phyloP scores from a whole-genome alignment of 2,888 invertebrate genomes.

The Hydraecia micacea region DNA sequence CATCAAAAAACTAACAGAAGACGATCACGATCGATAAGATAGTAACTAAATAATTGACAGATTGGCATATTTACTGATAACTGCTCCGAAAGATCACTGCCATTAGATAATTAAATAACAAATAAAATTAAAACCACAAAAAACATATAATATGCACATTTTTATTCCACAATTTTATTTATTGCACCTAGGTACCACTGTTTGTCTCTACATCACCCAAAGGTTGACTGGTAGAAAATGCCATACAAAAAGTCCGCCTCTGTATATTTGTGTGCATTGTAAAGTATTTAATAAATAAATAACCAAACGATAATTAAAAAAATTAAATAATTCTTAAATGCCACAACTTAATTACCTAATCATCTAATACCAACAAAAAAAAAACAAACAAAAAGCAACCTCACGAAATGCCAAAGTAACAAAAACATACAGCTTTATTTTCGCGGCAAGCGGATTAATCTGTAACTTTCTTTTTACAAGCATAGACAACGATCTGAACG shows the following conservation, averaged over 20 bases:
- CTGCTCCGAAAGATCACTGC: not conserved
- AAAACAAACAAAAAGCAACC: not conserved
- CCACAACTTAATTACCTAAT: constrained; percentile 10
- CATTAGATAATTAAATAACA: constrained; percentile 6
- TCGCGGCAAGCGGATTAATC: constrained; percentile 60
- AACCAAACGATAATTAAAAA: not conserved
- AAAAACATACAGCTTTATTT: constrained; percentile 51
- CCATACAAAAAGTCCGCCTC: not conserved
- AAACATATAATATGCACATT: not conserved
- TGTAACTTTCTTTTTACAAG: constrained; percentile 70
- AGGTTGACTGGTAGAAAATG: not conserved
- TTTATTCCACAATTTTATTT: not conserved
- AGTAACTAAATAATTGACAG: constrained; percentile 31
- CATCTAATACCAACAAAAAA: constrained; percentile 3
- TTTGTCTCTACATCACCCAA: too few species aligned
- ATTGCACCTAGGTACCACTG: too few species aligned
- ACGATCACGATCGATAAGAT: constrained; percentile 32
- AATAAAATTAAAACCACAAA: not conserved
- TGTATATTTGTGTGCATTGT: not conserved
- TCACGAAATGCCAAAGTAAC: constrained; percentile 24
- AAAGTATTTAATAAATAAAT: not conserved
- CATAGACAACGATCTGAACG: constrained; percentile 68
- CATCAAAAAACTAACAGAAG: constrained; percentile 13
- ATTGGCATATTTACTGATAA: constrained; percentile 30
- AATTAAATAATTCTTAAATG: not conserved